A percentile compares a stretch with the other conserved stretches of the same genome.
These are phyloP conservation scores for Epirrhoe alternata DNA, from an alignment of 2,888 invertebrate genomes.

Conservation along the genomic window DNA sequence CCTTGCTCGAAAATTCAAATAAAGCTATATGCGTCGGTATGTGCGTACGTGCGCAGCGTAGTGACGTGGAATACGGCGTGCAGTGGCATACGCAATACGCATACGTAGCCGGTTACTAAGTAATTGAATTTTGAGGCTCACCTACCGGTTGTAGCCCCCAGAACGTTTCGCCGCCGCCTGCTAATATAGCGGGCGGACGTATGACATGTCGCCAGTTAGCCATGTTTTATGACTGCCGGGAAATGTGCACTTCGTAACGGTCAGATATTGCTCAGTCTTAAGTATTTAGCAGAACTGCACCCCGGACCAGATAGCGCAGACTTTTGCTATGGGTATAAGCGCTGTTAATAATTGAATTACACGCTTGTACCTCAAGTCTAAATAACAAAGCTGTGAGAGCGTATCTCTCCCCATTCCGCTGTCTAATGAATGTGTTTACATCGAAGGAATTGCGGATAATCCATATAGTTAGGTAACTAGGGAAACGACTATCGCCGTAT, in stretches of 20 bases:
- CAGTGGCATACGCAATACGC: conserved; percentile 60
- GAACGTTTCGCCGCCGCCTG: conserved; percentile 50
- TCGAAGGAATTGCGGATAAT: conserved; percentile 40
- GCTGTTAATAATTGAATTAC: conserved; percentile 68
- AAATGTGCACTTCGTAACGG: conserved; percentile 43
- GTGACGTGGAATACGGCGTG: conserved; percentile 56
- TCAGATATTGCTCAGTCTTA: conserved; percentile 54
- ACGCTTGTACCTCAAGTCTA: conserved; percentile 48
- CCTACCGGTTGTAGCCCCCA: conserved; percentile 56
- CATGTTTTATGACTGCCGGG: conserved; percentile 61
- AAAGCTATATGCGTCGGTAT: conserved; percentile 38
- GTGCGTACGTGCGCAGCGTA: conserved; percentile 56
- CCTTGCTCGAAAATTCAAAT: conserved; percentile 41
- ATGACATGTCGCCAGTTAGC: conserved; percentile 62
- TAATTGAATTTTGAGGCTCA: conserved; percentile 77
- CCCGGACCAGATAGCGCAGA: conserved; percentile 49
- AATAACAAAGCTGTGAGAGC: conserved; percentile 53
- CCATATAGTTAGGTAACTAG: conserved; percentile 37
- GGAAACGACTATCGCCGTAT: conserved; percentile 17
- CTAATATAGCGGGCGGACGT: conserved; percentile 62
- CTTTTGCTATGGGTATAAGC: conserved; percentile 55
- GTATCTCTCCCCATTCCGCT: conserved; percentile 47
- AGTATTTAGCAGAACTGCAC: conserved; percentile 51
- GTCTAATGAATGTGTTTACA: conserved; percentile 45
- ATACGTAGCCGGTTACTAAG: conserved; percentile 66